A percentile compares a stretch with the other conserved stretches of the same genome.
Conservation (phyloP, 2,113 vertebrate genomes). For the Corapipo altera region DNA sequence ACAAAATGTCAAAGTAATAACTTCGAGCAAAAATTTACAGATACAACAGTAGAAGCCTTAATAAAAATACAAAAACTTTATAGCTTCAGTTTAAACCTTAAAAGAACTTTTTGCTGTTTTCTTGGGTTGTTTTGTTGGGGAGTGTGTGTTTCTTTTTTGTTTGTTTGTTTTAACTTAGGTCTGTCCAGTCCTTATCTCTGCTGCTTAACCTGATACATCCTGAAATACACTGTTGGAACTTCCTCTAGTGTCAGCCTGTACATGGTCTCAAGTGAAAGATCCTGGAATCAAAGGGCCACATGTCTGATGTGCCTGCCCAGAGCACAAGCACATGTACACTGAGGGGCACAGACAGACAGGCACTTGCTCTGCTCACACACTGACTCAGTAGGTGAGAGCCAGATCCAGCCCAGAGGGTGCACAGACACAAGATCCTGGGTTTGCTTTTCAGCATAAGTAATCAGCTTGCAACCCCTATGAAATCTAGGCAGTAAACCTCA, state of each 20-base stretch:
- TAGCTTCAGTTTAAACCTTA: background rate
- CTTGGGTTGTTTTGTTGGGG: background rate
- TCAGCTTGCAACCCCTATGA: background rate
- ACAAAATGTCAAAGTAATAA: background rate
- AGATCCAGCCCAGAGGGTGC: background rate
- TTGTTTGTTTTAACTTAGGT: background rate
- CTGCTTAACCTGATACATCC: background rate
- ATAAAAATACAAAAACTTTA: background rate
- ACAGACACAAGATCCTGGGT: background rate
- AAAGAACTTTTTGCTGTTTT: background rate
- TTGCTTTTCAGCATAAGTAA: background rate
- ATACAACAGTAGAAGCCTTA: background rate
- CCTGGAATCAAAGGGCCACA: background rate
- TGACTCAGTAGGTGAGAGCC: background rate
- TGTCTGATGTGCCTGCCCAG: background rate
- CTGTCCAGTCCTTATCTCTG: background rate
- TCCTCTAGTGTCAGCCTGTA: background rate
- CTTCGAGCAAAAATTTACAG: background rate
- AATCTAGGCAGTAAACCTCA: background rate
- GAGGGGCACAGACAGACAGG: background rate
- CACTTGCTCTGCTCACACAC: background rate
- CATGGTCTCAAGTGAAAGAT: background rate
- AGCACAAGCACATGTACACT: rapidly evolving
- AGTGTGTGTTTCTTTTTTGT: background rate
- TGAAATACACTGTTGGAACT: background rate